phyloP scores from a whole-genome alignment of 2,113 vertebrate genomes.

The Tragelaphus strepsiceros region DNA sequence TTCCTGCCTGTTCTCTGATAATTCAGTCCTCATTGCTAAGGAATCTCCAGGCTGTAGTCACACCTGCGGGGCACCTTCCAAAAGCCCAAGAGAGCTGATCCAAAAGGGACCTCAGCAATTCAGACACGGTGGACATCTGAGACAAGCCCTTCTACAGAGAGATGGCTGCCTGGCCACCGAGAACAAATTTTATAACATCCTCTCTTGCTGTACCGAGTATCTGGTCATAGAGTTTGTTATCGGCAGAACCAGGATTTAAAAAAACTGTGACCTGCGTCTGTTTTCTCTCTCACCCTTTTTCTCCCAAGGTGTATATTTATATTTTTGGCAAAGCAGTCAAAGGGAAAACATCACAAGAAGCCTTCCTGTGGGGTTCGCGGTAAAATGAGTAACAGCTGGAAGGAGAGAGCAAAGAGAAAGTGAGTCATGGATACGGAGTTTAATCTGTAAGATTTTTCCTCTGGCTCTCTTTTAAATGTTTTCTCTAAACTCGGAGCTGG shows the following conservation, averaged over 20 bases:
- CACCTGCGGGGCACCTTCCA: not conserved
- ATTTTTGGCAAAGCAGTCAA: conserved; percentile 21
- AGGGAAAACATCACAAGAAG: conserved; percentile 31
- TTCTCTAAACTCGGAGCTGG: not conserved
- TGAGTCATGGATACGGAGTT: conserved; percentile 5
- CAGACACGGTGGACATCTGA: not conserved
- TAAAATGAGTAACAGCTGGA: not conserved
- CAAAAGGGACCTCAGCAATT: not conserved
- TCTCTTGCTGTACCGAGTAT: not conserved
- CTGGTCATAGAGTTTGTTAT: not conserved
- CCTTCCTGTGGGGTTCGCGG: not conserved
- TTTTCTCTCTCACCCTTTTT: not conserved
- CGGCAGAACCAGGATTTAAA: conserved; percentile 7
- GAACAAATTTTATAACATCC: not conserved
- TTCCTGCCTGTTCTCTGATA: not conserved
- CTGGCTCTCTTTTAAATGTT: conserved; percentile 16
- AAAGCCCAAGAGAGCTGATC: not conserved
- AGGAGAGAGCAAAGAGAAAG: conserved; percentile 22
- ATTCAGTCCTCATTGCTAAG: not conserved
- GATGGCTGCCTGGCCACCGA: not conserved
- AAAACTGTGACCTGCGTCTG: not conserved
- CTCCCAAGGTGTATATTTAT: conserved; percentile 23
- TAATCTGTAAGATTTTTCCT: conserved; percentile 25
- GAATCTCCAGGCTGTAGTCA: not conserved
- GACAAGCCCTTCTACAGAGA: not conserved